phyloP scores from a whole-genome alignment of 2,797 vertebrate species.

The Channa striata region DNA sequence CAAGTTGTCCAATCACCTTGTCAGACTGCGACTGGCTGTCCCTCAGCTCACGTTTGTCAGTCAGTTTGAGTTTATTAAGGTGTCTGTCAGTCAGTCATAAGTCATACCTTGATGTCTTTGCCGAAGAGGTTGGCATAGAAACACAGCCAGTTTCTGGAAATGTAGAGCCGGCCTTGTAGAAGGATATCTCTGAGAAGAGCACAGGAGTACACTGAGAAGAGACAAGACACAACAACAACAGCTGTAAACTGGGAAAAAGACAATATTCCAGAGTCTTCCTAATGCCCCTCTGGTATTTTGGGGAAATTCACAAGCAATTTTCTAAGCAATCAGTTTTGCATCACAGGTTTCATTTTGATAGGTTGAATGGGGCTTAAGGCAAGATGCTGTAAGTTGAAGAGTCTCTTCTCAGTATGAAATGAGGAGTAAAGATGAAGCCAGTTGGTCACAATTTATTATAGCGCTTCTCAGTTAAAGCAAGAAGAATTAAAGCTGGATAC shows the following conservation, averaged over 20 bases:
- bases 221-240: slow-evolving; percentile 12
- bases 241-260: not conserved
- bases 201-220: slow-evolving; percentile 92
- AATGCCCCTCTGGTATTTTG: not conserved
- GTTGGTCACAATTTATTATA: not conserved
- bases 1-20: slow-evolving; percentile 23
- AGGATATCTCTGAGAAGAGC: slow-evolving; percentile 96
- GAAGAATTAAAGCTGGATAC: not conserved
- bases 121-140: slow-evolving; percentile 98
- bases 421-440: not conserved
- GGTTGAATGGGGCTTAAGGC: not conserved
- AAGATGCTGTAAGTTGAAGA: too few species aligned
- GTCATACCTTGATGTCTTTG: slow-evolving; percentile 93
- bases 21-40: slow-evolving; percentile 32
- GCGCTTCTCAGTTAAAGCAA: slow-evolving; percentile 10
- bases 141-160: slow-evolving; percentile 97
- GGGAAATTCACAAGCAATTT: not conserved
- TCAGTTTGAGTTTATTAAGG: slow-evolving; percentile 38
- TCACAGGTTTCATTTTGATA: not conserved
- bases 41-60: slow-evolving; percentile 19
- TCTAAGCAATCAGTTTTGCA: not conserved
- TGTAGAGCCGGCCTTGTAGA: slow-evolving; percentile 96
- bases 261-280: not conserved
- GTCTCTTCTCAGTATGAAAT: not conserved
- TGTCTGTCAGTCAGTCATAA: slow-evolving; percentile 57